Conservation (phyloP, 2,888 invertebrate species). For the Eupeodes luniger region DNA sequence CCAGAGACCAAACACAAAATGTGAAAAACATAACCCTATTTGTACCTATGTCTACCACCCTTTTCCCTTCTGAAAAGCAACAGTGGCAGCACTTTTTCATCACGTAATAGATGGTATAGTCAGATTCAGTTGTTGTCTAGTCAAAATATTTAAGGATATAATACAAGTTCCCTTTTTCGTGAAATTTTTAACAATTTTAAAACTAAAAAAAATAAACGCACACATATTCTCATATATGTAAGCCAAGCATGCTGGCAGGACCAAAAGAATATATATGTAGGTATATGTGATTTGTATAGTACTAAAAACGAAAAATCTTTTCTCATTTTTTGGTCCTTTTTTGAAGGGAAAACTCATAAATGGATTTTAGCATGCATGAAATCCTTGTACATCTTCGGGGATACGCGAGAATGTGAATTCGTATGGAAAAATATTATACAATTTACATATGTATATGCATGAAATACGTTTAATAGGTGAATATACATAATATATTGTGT, state of each 20-base stretch:
- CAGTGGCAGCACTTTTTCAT: too few species aligned
- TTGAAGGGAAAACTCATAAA: slow-evolving; percentile 67
- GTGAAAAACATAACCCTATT: slow-evolving; percentile 2
- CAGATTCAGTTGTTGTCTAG: slow-evolving; percentile 19
- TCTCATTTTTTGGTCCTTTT: slow-evolving; percentile 47
- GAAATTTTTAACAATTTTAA: slow-evolving; percentile 10
- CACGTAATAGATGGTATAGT: neutral
- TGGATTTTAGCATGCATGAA: slow-evolving; percentile 74
- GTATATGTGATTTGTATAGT: neutral
- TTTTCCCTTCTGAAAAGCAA: too few species aligned
- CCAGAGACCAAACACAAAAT: neutral
- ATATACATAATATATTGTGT: neutral
- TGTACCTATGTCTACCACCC: neutral
- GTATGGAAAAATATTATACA: slow-evolving; percentile 58
- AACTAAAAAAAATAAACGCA: neutral
- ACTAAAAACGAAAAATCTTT: slow-evolving; percentile 44
- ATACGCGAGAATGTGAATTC: slow-evolving; percentile 71
- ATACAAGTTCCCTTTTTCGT: neutral
- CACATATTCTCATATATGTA: neutral
- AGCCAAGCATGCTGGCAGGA: neutral
- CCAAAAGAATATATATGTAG: neutral
- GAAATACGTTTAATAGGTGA: slow-evolving; percentile 50
- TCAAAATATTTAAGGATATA: neutral
- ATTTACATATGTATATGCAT: slow-evolving; percentile 47
- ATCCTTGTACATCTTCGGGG: slow-evolving; percentile 73